phyloP scores from a whole-genome alignment of 1,140 invertebrate species.

The Calephelis virginiensis region DNA sequence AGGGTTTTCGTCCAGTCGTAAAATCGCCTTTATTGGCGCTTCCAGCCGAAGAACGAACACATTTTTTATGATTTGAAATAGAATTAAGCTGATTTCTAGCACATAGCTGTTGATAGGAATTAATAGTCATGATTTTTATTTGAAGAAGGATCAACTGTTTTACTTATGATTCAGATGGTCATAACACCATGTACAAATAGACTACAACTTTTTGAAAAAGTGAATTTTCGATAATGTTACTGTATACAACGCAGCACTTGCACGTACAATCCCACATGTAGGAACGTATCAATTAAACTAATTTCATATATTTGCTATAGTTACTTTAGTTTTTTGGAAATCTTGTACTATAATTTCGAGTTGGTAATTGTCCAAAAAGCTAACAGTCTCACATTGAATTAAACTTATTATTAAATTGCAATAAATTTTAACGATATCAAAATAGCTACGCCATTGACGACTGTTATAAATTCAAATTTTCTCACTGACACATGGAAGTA shows the following conservation, averaged over 20 bases:
- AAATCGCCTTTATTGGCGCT: slow-evolving; percentile 31
- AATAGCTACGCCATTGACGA: slow-evolving; percentile 36
- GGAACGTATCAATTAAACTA: no score
- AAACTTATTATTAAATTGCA: slow-evolving; percentile 36
- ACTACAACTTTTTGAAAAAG: no score
- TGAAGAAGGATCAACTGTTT: no score
- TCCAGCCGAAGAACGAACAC: slow-evolving; percentile 27
- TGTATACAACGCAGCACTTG: no score
- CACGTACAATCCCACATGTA: no score
- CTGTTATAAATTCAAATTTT: no score
- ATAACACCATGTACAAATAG: no score
- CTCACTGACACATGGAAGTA: no score
- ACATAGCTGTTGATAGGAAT: slow-evolving; percentile 30
- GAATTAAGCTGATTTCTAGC: slow-evolving; percentile 31
- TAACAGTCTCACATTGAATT: slow-evolving; percentile 44
- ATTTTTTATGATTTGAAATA: slow-evolving; percentile 31
- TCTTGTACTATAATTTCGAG: slow-evolving; percentile 53
- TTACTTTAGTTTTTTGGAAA: background rate
- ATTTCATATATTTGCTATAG: no score
- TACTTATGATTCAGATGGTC: no score
- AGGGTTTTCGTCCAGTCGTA: slow-evolving; percentile 29
- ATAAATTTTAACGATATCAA: slow-evolving; percentile 34
- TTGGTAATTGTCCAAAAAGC: no score
- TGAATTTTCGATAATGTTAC: no score
- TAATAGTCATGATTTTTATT: slow-evolving; percentile 45